Percentiles rank a stretch among this genome's conserved stretches.
phyloP scores from a whole-genome alignment of 1,140 invertebrate genomes.

The Coboldia fuscipes region DNA sequence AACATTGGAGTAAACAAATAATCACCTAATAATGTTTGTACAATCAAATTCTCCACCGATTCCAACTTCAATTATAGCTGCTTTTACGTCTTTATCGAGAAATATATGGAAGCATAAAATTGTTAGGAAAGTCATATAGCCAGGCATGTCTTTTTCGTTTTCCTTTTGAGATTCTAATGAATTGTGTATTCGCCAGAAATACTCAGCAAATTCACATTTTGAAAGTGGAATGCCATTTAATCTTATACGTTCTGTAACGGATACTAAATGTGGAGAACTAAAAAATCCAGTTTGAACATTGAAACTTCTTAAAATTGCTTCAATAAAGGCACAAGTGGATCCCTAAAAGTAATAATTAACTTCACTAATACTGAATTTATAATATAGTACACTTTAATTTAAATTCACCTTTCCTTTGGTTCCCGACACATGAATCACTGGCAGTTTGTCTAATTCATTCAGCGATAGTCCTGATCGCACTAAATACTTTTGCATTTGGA shows the following conservation, averaged over 20 bases:
- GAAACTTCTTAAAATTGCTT: conserved; percentile 67
- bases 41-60: conserved; percentile 89
- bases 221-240: conserved; percentile 65
- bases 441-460: conserved; percentile 40
- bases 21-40: conserved; percentile 74
- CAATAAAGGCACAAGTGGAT: conserved; percentile 83
- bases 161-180: conserved; percentile 27
- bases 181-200: conserved; percentile 72
- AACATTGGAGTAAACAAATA: not conserved
- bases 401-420: conserved; percentile 69
- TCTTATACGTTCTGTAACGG: conserved; percentile 79
- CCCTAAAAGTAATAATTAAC: conserved; percentile 26
- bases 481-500: conserved; percentile 33
- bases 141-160: conserved; percentile 57
- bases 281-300: conserved; percentile 87
- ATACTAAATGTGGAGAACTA: conserved; percentile 86
- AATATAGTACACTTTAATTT: not conserved
- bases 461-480: conserved; percentile 37
- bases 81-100: conserved; percentile 68
- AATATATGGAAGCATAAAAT: conserved; percentile 83
- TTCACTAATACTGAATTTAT: not conserved
- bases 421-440: conserved; percentile 83
- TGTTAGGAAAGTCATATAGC: conserved; percentile 89
- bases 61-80: conserved; percentile 89
- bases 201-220: conserved; percentile 45